Conservation (phyloP, 2,113 vertebrate species). For the Tachuris rubrigastra region DNA sequence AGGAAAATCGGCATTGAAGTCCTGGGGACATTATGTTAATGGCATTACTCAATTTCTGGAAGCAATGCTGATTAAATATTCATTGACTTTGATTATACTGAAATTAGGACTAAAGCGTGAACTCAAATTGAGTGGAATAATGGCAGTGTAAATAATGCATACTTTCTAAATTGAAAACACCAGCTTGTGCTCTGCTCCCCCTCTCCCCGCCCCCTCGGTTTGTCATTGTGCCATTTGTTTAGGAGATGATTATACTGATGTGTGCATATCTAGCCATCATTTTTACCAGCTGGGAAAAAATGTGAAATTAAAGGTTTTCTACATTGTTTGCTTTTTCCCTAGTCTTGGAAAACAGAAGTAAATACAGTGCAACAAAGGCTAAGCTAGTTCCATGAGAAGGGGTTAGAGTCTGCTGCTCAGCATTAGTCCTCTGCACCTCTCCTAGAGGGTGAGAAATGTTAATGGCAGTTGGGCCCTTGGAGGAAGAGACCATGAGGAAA, state of each 20-base stretch:
- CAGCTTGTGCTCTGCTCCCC: conserved; percentile 75
- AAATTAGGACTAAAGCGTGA: conserved; percentile 89
- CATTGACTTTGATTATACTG: conserved; percentile 90
- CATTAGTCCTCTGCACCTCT: not conserved
- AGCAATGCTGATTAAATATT: conserved; percentile 92
- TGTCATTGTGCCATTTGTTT: conserved; percentile 82
- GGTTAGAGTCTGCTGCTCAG: conserved; percentile 7
- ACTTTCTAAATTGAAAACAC: conserved; percentile 87
- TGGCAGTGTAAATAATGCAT: conserved; percentile 91
- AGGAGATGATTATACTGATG: conserved; percentile 76
- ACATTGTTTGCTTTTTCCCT: conserved; percentile 75
- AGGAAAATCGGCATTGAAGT: conserved; percentile 79
- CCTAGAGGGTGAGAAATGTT: not conserved
- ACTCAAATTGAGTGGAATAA: conserved; percentile 89
- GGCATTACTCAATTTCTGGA: conserved; percentile 88
- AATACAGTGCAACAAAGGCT: conserved; percentile 18
- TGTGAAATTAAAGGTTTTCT: conserved; percentile 67
- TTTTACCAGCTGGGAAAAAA: conserved; percentile 71
- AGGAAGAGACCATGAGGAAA: not conserved
- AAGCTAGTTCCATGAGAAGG: not conserved
- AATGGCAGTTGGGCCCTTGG: not conserved
- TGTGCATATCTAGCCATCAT: conserved; percentile 65
- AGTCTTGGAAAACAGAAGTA: conserved; percentile 26
- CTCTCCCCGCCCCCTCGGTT: conserved; percentile 59
- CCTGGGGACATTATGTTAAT: conserved; percentile 89